Base-by-base conservation (phyloP, 1,140 invertebrate genomes). In the Akabosia matsudoensis region DNA sequence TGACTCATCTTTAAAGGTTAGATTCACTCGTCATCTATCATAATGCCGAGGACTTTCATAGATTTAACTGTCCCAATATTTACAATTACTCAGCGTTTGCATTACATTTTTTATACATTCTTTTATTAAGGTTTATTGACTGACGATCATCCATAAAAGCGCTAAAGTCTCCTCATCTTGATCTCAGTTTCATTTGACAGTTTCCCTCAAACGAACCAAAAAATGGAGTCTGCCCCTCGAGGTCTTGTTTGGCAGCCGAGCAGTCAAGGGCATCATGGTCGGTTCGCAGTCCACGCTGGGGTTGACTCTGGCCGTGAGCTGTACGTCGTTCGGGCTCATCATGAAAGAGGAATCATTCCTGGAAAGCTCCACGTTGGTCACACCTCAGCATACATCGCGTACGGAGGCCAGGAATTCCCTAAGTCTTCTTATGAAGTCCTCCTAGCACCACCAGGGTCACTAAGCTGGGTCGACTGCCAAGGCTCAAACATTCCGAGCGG, bases 321-420 rank as follows among this genome's bases (percentile, higher is more conserved):
- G 2, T 76, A 76, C 51, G 75, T 76, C 3, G 70, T 52, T 16
- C 26, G 75, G 26, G 75, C 67, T 18, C 28, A 71, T 33, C 70
- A 76, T 56, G 7, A 28, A 1, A 70, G 75, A 33, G 67, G 64
- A 0, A 52, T 72, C 0, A 52, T 76, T n/a, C 75, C 75, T 3
- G 75, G 75, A 18, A 76, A 76, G 54, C 31, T 76, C 16, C 67
- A 70, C 67, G 22, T 70, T 70, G 67, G 67, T 16, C 67, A 70
- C 67, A 13, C 28, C 14, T 4, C 7, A 2, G 67, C 22, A 1
- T 70, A 70, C 22, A 70, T 70, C 31, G 7, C 67, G 13, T 70
- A 70, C 31, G 28, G 28, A 2, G 67, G 67, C 7, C 3, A 26
- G 67, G 67, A 70, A 24, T 22, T 70, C 4, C 22, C 67, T 30